Percentiles rank a stretch among this genome's conserved stretches.
phyloP scores from a whole-genome alignment of 2,888 invertebrate genomes.

The Abscondita cerata region DNA sequence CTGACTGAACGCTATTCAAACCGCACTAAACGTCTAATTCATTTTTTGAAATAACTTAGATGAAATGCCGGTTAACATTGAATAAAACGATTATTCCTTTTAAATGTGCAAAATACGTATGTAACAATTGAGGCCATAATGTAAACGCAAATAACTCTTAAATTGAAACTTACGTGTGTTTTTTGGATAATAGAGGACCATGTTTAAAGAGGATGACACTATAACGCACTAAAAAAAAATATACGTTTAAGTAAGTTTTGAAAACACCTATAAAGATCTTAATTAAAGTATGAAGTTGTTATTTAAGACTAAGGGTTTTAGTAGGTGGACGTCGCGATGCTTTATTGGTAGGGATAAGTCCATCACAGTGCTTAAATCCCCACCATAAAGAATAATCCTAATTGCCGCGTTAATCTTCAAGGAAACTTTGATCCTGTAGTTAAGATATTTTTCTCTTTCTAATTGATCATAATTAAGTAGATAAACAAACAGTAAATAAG shows the following conservation, averaged over 20 bases:
- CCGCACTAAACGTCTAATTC: no score
- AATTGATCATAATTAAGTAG: slow-evolving; percentile 7
- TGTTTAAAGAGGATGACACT: no score
- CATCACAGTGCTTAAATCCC: slow-evolving; percentile 19
- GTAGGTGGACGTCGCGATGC: slow-evolving; percentile 30
- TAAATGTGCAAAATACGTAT: no score
- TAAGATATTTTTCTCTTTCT: slow-evolving; percentile 11
- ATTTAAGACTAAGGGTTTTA: slow-evolving; percentile 37
- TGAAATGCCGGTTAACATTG: no score
- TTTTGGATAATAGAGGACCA: slow-evolving; percentile 29
- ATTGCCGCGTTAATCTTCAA: slow-evolving; percentile 18
- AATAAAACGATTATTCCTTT: no score
- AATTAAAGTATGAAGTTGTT: slow-evolving; percentile 30
- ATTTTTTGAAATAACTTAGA: no score
- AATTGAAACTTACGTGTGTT: slow-evolving; percentile 30
- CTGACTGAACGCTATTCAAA: no score
- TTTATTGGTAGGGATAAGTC: slow-evolving; percentile 21
- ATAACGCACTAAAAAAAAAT: no score
- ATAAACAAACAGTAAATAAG: not conserved
- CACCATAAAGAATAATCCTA: slow-evolving; percentile 14
- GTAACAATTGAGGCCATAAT: no score
- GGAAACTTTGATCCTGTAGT: slow-evolving; percentile 13
- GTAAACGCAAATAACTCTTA: no score
- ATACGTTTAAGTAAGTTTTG: not conserved
- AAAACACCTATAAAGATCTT: slow-evolving; percentile 12